Percentiles rank a stretch among this genome's conserved stretches.
phyloP scores from a whole-genome alignment of 2,888 invertebrate genomes.

The Heliconius ismenius region DNA sequence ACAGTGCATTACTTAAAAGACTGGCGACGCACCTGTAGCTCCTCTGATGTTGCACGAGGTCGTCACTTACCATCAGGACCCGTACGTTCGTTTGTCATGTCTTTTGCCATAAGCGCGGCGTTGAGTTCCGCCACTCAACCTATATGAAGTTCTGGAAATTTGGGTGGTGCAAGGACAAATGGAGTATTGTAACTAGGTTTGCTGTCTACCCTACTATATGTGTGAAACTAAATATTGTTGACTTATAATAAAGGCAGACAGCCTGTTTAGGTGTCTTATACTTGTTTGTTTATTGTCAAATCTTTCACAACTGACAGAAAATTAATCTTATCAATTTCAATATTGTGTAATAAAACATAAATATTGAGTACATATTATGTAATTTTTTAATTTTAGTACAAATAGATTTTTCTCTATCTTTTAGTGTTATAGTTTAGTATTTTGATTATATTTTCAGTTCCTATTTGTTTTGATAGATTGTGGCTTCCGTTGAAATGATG shows the following conservation, averaged over 20 bases:
- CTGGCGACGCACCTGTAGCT: too few relatives aligned
- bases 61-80: too few relatives aligned
- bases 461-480: conserved; percentile 39
- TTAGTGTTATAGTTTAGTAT: neutral
- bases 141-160: neutral
- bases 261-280: neutral
- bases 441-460: conserved; percentile 26
- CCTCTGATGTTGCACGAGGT: too few relatives aligned
- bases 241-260: too few relatives aligned
- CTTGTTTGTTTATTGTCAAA: neutral
- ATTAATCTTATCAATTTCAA: neutral
- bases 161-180: too few relatives aligned
- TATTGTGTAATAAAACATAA: conserved; percentile 10
- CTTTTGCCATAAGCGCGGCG: too few relatives aligned
- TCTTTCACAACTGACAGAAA: neutral
- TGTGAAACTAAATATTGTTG: neutral
- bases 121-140: too few relatives aligned
- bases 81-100: too few relatives aligned
- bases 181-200: neutral
- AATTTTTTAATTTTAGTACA: conserved; percentile 6
- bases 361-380: conserved; percentile 8
- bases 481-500: conserved; percentile 64
- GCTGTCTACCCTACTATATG: neutral
- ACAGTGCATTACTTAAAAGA: too few relatives aligned
- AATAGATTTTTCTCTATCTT: conserved; percentile 22